Evolutionary conservation across 1,140 invertebrate genomes (phyloP), one percentile per base, ranked within the genome.

Genomic region (Procambarus clarkii): DNA sequence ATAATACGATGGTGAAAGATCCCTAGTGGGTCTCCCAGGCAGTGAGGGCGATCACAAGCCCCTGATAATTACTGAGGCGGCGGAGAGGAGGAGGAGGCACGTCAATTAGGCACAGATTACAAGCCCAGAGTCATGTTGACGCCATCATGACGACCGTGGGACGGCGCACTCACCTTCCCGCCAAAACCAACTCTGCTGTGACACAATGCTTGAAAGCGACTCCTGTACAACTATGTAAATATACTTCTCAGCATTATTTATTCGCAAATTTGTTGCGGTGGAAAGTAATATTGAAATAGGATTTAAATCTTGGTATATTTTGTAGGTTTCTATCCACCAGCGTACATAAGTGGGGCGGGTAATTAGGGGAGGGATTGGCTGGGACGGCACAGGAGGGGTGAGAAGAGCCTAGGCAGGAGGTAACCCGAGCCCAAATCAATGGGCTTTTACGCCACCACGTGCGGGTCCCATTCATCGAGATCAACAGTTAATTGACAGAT

Each of bases 51-150:
- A 54, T 81, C 79, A 81, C 11, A 58, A 54, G 54, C 54, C 44
- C 24, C 60, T 15, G 54, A 84, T 84, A 84, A 84, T 84, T 60
- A 69, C 34, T 18, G 81, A 84, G 81, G 54, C 81, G 24, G 54
- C 7, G 48, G 24, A 58, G 21, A 81, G 54, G 54, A 81, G 48
- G 54, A 54, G 21, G 34, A 60, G 21, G 44, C 21, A 44, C 44
- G 81, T 84, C 81, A 84, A 84, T 84, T 84, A 84, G 81, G 79
- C 60, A 71, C 13, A 84, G 81, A 84, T 84, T 84, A 84, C 34
- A 18, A 69, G 34, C 13, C 24, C 7, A 34, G 54, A 69, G 13
- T 84, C 45, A 21, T 64, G 60, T 9, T 71, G 44, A 60, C 9
- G n/a, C 3, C 54, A 81, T 21, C 48, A 54, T 34, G 79, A 81